These are phyloP conservation scores for Ericerus pela DNA, from an alignment of 1,140 invertebrate genomes.

Conservation along the genomic window DNA sequence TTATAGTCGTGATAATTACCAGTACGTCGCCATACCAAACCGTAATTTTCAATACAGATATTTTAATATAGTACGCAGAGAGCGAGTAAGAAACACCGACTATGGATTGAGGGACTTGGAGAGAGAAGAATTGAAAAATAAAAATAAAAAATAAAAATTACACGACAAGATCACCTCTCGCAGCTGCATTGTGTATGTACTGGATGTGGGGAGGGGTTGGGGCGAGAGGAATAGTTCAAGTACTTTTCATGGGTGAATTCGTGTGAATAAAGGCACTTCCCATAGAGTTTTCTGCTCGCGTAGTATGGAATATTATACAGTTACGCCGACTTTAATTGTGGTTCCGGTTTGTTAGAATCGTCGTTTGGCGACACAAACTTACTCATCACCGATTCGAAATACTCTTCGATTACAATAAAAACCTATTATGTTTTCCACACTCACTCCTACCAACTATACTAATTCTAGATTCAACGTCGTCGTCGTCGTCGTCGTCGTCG, in stretches of 20 bases:
- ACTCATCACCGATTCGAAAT: constrained; percentile 10
- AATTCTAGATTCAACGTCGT: neutral
- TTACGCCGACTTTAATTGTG: constrained; percentile 11
- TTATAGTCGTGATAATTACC: no score
- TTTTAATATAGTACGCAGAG: no score
- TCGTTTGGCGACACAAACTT: constrained; percentile 9
- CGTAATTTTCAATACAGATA: no score
- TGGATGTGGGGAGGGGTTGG: no score
- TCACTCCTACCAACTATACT: neutral
- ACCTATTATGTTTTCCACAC: constrained; percentile 7
- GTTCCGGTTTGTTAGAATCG: constrained; percentile 10
- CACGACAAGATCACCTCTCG: no score
- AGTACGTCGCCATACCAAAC: no score
- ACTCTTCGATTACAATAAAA: neutral
- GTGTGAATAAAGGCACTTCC: constrained; percentile 10
- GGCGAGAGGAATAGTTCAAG: constrained; percentile 4
- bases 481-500: no score
- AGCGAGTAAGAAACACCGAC: no score
- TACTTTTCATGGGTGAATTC: constrained; percentile 11
- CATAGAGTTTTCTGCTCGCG: constrained; percentile 4
- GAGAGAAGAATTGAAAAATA: no score
- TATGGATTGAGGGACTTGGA: no score
- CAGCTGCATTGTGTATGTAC: no score
- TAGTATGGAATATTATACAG: constrained; percentile 10
- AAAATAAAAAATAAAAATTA: no score